phyloP scores from a whole-genome alignment of 2,888 invertebrate species.

The Limenitis arthemis region DNA sequence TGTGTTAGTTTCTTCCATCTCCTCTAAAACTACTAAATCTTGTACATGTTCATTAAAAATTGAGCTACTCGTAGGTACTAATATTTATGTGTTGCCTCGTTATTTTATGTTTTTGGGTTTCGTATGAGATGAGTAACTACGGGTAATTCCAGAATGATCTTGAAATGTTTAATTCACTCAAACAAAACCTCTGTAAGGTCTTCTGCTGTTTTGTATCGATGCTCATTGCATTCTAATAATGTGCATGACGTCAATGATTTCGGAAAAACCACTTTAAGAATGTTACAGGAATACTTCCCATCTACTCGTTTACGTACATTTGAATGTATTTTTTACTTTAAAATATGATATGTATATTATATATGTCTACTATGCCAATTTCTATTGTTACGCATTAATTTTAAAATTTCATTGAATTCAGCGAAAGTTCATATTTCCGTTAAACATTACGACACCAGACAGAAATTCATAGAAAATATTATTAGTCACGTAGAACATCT shows the following conservation, averaged over 20 bases:
- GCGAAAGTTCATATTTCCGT: too few species aligned
- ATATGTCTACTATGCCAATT: not conserved
- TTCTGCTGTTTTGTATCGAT: not conserved
- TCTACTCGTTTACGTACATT: not conserved
- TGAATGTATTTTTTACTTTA: too few species aligned
- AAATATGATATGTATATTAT: too few species aligned
- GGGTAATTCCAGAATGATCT: not conserved
- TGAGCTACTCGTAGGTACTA: too few species aligned
- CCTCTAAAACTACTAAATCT: too few species aligned
- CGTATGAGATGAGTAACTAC: not conserved
- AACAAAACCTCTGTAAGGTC: not conserved
- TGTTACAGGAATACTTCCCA: not conserved
- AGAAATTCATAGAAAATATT: not conserved
- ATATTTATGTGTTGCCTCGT: too few species aligned
- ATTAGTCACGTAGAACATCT: not conserved
- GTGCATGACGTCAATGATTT: conserved; percentile 12
- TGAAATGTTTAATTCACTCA: too few species aligned
- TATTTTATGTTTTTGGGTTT: too few species aligned
- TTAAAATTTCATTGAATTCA: too few species aligned
- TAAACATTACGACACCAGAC: not conserved
- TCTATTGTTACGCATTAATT: too few species aligned
- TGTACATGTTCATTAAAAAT: too few species aligned
- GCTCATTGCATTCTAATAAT: conserved; percentile 11
- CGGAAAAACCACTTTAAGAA: conserved; percentile 3
- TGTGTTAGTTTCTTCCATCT: too few species aligned